Evolutionary conservation across 2,888 invertebrate genomes (phyloP), one percentile per base, ranked within the genome.

Genomic region (Volucella bombylans): DNA sequence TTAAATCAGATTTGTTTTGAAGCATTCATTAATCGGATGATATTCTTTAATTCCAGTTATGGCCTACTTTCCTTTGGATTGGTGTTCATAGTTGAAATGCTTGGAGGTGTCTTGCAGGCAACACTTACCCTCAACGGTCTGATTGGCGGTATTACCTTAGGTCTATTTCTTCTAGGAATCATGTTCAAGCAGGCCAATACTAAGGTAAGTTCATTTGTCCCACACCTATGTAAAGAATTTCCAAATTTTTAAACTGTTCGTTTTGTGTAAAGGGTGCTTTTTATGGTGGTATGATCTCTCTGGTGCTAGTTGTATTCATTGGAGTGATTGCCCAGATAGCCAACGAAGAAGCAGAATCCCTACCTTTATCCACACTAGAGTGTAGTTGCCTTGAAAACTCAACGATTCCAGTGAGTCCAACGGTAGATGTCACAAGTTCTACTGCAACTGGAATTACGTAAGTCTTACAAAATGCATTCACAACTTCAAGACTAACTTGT

Each of bases 91-190:
- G 97, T 98, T 12, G 96, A 97, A 89, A 94, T 95, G 72, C 93
- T 98, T 41, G 98, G 98, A 0, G 96, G 97, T 8, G 96, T 98
- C 50, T 93, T 98, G 86, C 97, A 98, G 93, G 95, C 97, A 1
- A 97, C 97, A 0, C 92, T 97, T 1, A 97, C 96, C 59, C 95
- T 97, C 89, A 97, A 97, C 89, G 97, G 97, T 0, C 95, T 97
- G 93, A 95, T 96, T 31, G 97, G 97, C 2, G 98, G 97, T 2
- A 95, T 98, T 0, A 95, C 97, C 0, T 92, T 98, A 23, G 98
- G 97, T 0, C 93, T 97, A 4, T 98, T 98, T 90, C 94, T 96
- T 0, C 92, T 98, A 23, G 98, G 98, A 72, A 97, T 98, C 94
- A 95, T 96, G 87, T 95, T 97, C 87, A 97, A 97, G 0, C 96